These are phyloP conservation scores for Xylophagus ater DNA, from an alignment of 2,888 invertebrate genomes.

Conservation along the genomic window DNA sequence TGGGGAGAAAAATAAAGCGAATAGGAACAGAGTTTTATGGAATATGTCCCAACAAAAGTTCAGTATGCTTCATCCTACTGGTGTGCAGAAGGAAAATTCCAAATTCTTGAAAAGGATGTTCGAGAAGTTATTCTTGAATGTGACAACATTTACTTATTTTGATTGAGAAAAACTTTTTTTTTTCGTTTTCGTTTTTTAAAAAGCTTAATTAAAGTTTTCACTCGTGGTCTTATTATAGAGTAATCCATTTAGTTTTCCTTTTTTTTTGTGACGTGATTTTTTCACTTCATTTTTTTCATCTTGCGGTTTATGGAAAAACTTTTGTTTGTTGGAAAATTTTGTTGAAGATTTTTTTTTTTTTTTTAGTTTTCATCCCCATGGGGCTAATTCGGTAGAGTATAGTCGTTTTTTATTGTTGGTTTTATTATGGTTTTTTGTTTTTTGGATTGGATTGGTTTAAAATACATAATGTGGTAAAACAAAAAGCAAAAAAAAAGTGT, in stretches of 20 bases:
- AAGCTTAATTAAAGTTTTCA: slow-evolving; percentile 15
- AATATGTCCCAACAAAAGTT: slow-evolving; percentile 13
- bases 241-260: no score
- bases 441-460: no score
- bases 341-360: slow-evolving; percentile 12
- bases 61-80: slow-evolving; percentile 15
- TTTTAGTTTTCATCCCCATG: slow-evolving; percentile 8
- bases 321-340: no score
- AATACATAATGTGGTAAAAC: slow-evolving; percentile 5
- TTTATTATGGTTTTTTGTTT: no score
- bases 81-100: background rate
- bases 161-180: background rate
- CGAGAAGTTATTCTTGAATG: no score
- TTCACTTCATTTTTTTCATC: no score
- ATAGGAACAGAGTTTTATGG: slow-evolving; percentile 5
- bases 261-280: no score
- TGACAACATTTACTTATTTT: no score
- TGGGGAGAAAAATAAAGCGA: no score
- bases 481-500: slow-evolving; percentile 7
- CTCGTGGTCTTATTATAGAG: background rate
- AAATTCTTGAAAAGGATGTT: no score
- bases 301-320: no score
- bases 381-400: slow-evolving; percentile 7
- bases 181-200: background rate
- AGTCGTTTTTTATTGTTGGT: slow-evolving; percentile 4